Evolutionary conservation across 2,113 vertebrate species (phyloP).

Genomic region (Buteo buteo): DNA sequence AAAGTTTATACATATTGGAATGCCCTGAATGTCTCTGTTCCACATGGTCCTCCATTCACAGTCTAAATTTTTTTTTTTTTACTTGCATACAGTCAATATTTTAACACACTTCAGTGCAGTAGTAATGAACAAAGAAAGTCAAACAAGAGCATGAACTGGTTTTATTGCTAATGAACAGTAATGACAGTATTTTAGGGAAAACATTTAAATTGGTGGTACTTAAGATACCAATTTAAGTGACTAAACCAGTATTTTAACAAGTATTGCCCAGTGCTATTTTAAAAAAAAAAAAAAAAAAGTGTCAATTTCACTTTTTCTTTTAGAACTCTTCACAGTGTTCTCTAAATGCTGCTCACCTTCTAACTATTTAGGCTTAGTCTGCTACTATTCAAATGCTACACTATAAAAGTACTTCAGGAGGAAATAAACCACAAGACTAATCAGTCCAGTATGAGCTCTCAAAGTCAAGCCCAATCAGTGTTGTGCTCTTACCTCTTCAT

Average conservation of each 20-base stretch:
- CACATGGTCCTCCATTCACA: neutral
- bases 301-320: neutral
- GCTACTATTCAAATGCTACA: neutral
- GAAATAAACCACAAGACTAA: neutral
- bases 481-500: conserved; percentile 79
- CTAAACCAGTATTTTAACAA: neutral
- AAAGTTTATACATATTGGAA: neutral
- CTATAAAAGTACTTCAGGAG: neutral
- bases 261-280: neutral
- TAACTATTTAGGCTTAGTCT: neutral
- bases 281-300: neutral
- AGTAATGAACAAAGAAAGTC: neutral
- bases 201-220: neutral
- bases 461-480: neutral
- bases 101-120: neutral
- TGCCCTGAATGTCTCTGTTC: neutral
- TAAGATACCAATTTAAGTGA: neutral
- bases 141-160: neutral
- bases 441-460: neutral
- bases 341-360: neutral
- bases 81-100: neutral
- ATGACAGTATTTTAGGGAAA: neutral
- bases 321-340: neutral
- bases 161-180: neutral
- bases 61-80: no score